Evolutionary conservation across 2,113 vertebrate genomes (phyloP).

Genomic region (Aepyceros melampus): DNA sequence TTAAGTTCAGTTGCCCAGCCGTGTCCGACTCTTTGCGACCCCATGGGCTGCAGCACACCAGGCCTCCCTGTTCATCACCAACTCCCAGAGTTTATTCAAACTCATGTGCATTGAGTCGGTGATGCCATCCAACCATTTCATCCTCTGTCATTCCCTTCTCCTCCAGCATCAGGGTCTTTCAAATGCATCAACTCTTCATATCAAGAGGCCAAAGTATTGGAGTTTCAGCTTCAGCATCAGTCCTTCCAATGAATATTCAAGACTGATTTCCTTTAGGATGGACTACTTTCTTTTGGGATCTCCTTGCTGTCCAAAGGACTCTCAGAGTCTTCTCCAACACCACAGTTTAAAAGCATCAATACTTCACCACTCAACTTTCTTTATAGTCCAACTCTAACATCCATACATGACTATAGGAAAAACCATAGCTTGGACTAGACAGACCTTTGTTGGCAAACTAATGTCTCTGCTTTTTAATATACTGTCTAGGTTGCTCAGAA

Average conservation of each 20-base stretch:
- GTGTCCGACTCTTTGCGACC: rapidly evolving
- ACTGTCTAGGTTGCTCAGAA: not conserved
- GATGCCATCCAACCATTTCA: not conserved
- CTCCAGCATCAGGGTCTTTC: not conserved
- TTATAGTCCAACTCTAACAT: not conserved
- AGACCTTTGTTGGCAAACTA: not conserved
- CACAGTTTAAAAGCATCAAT: not conserved
- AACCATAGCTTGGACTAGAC: not conserved
- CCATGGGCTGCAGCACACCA: not conserved
- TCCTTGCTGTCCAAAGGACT: not conserved
- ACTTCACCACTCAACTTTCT: not conserved
- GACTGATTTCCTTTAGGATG: not conserved
- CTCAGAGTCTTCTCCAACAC: not conserved
- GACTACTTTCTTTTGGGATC: not conserved
- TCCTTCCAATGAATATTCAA: not conserved
- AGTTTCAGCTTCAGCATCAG: not conserved
- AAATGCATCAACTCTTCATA: not conserved
- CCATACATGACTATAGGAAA: not conserved
- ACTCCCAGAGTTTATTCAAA: not conserved
- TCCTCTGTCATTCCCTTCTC: not conserved
- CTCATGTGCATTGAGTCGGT: not conserved
- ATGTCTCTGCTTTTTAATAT: not conserved
- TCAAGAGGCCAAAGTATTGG: not conserved
- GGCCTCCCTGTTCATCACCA: not conserved
- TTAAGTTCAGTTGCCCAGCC: not conserved